Base-by-base conservation (phyloP, 2,888 invertebrate species). In the Andrena bucephala region DNA sequence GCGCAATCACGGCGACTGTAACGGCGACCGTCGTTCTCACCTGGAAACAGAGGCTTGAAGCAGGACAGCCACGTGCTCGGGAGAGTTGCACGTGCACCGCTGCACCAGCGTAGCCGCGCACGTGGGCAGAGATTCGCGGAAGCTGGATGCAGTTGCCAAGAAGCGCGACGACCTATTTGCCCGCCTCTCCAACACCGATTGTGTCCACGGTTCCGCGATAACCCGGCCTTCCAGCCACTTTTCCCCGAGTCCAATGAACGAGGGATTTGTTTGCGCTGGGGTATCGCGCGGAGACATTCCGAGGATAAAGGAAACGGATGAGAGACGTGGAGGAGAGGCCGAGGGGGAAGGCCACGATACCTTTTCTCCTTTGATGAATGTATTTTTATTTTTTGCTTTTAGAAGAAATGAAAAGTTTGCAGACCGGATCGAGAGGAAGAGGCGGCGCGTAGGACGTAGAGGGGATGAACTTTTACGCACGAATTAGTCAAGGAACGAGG, bases 401-500 rank as follows among this genome's bases (percentile, higher is more conserved):
- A 27, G 24, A 8, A 27, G n/a, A 2, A 3, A 24, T n/a, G 29
- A n/a, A 42, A 54, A 69, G 20, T 2, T 29, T 29, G 67, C 31
- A 42, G 67, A 31, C 27, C 6, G 2, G 33, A 31, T 24, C 20
- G 54, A 20, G 42, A 3, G 52, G 66, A 36, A 67, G 59, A 63
- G 42, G 67, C 62, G 78, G n/a, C 57, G 33, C 36, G 54, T 20
- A 48, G 77, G 65, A 57, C 54, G 48, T 66, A 7, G 60, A n/a
- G 13, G 29, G 70, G 63, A 70, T 54, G 59, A 48, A 70, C 57
- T 72, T 87, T 87, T 77, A 87, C 82, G 85, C 84, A 71, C 75
- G 87, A 85, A 85, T 85, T 79, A 71, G 57, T 72, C 42, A 63
- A 63, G 67, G 80, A 87, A 87, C 75, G 79, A 85, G 84, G 72